phyloP scores from a whole-genome alignment of 1,140 invertebrate species.

The Argopecten irradians region DNA sequence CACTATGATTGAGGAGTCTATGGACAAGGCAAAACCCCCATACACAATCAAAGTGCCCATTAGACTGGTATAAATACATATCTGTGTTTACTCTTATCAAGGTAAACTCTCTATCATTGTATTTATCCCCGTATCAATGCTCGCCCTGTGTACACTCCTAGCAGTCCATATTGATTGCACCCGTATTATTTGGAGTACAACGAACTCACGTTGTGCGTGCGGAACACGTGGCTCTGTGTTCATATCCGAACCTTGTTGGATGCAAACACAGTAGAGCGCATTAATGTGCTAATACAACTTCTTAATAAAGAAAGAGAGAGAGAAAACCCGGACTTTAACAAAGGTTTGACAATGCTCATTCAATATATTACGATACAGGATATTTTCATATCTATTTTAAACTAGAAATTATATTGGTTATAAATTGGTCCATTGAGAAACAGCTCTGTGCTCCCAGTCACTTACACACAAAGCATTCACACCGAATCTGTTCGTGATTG shows the following conservation, averaged over 20 bases:
- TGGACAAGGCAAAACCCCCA: neutral
- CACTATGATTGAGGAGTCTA: neutral
- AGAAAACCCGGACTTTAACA: no score
- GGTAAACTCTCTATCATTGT: neutral
- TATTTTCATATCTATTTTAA: neutral
- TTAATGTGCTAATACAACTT: neutral
- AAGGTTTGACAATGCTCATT: no score
- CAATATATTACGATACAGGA: neutral
- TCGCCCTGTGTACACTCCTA: neutral
- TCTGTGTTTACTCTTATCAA: neutral
- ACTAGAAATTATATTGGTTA: neutral
- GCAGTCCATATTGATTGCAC: conserved; percentile 7
- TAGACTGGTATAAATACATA: neutral
- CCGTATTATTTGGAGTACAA: neutral
- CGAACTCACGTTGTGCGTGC: neutral
- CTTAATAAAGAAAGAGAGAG: no score
- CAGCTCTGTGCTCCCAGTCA: neutral
- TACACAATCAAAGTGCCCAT: neutral
- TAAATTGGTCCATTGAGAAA: neutral
- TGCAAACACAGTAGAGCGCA: neutral
- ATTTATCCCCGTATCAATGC: neutral
- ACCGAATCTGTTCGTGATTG: neutral
- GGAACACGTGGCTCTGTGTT: neutral
- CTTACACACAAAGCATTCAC: neutral
- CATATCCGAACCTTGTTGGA: neutral